Evolutionary conservation across 2,888 invertebrate genomes (phyloP), one percentile per base, ranked within the genome.

Genomic region (Pardosa pseudoannulata): DNA sequence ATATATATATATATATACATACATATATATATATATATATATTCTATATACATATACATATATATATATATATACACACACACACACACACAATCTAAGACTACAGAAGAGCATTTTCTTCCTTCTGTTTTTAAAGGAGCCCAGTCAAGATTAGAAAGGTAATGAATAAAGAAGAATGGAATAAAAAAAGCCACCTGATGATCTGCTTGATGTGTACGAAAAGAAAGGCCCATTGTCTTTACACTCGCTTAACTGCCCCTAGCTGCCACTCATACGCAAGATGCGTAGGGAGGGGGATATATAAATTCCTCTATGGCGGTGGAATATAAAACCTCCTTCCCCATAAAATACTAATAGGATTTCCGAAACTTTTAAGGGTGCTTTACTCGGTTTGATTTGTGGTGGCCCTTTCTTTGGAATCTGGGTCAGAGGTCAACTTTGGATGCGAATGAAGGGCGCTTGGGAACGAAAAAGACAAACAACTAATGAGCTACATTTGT

Each of bases 331-430:
- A 74, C 56, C 16, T 68, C 73, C 68, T 62, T 50, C n/a, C 67
- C 65, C 75, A 81, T 81, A 81, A 75, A 81, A 75, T 68, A 81
- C 39, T 62, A 75, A 70, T 81, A 31, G 64, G 50, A 36, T 19
- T 65, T 29, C 13, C 50, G 19, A 68, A 75, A 81, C 72, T 75
- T 39, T 11, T 9, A 29, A 62, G 39, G 71, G 56, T 46, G 65
- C 82, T 36, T 71, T 82, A 82, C 76, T 56, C 41, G 82, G n/a
- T 82, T 82, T 82, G 82, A 82, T 82, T 82, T 82, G 75, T 56
- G 76, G 71, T 46, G 41, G 11, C 62, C 16, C n/a, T 2, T 5
- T 29, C 23, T 36, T 46, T 28, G n/a, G 65, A n/a, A 65, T 65
- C 19, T 9, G 19, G 81, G 81, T 68, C 27, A 81, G 16, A 74